A percentile compares a stretch with the other conserved stretches of the same genome.
phyloP scores from a whole-genome alignment of 2,113 vertebrate species.

The Syrrhaptes paradoxus region DNA sequence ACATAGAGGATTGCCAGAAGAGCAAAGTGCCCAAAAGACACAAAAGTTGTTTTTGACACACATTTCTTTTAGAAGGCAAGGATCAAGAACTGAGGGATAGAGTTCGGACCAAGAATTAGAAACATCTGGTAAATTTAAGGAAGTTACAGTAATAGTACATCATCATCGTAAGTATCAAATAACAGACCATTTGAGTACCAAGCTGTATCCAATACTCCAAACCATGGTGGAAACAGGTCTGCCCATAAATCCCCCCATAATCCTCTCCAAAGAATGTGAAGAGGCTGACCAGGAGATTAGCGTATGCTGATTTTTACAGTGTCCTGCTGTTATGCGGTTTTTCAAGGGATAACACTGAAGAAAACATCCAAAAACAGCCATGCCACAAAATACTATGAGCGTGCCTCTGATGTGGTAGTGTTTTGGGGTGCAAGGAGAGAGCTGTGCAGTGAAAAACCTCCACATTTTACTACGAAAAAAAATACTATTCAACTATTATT shows the following conservation, averaged over 20 bases:
- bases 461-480: neutral
- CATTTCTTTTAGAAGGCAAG: neutral
- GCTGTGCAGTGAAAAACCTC: neutral
- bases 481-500: neutral
- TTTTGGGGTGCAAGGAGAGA: neutral
- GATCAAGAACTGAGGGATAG: neutral
- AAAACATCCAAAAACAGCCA: neutral
- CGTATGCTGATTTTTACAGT: fast-evolving
- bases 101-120: neutral
- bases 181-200: neutral
- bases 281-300: neutral
- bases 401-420: neutral
- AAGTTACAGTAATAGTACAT: neutral
- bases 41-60: neutral
- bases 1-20: neutral
- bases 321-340: fast-evolving
- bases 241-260: neutral
- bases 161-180: neutral
- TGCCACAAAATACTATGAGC: neutral
- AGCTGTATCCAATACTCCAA: fast-evolving
- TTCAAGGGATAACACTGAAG: neutral
- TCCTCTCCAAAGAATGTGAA: neutral
- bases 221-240: neutral
- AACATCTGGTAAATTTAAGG: neutral
- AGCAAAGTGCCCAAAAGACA: neutral